Evolutionary conservation across 1,140 invertebrate genomes (phyloP).

Genomic region (Hirudo medicinalis): DNA sequence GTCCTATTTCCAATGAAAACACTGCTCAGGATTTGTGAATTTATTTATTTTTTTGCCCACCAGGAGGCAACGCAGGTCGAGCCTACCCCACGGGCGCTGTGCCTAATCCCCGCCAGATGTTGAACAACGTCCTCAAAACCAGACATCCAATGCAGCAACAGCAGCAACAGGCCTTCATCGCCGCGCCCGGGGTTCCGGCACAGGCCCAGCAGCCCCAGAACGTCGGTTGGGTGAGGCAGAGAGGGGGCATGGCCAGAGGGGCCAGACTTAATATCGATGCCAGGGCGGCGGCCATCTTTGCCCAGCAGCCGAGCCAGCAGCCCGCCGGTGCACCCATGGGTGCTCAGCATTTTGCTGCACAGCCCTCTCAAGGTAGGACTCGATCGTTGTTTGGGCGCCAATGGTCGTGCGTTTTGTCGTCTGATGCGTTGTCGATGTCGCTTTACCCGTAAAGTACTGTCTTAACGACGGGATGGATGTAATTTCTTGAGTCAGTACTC

Average conservation of each 20-base stretch:
- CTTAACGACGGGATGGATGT: too few relatives aligned
- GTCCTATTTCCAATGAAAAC: too few relatives aligned
- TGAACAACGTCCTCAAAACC: conserved; percentile 10
- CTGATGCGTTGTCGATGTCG: too few relatives aligned
- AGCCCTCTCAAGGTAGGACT: not conserved
- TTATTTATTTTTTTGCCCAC: too few relatives aligned
- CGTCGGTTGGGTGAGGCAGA: not conserved
- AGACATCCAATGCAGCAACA: conserved; percentile 6
- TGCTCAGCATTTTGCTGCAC: conserved; percentile 1
- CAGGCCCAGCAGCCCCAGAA: not conserved
- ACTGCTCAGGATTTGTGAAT: too few relatives aligned
- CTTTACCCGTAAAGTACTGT: too few relatives aligned
- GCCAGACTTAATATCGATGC: not conserved
- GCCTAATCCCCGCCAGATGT: conserved; percentile 10
- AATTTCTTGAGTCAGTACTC: too few relatives aligned
- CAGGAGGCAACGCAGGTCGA: not conserved
- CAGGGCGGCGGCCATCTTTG: not conserved
- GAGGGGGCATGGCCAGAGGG: not conserved
- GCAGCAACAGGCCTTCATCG: not conserved
- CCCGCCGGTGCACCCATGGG: not conserved
- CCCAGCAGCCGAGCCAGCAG: not conserved
- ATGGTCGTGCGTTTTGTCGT: too few relatives aligned
- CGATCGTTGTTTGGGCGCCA: too few relatives aligned
- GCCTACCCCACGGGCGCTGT: not conserved
- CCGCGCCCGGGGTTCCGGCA: not conserved